Evolutionary conservation across 2,113 vertebrate genomes (phyloP).

Genomic region (Monarcha castaneiventris): DNA sequence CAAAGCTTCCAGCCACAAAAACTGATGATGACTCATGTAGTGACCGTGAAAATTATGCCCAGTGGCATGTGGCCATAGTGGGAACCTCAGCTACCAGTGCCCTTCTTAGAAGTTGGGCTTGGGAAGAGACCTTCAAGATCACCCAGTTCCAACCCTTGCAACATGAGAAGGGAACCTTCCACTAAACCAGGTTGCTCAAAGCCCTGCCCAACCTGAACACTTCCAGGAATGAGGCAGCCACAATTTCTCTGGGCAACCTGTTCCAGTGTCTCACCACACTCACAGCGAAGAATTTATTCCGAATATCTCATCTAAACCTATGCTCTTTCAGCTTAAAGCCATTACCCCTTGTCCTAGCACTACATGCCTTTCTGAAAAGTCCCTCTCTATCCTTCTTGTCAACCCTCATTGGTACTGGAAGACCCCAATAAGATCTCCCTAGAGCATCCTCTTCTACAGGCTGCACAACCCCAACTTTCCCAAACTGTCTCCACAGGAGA

Average conservation of each 20-base stretch:
- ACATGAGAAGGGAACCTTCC: neutral
- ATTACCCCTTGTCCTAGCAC: neutral
- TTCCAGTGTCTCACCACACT: neutral
- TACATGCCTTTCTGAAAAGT: neutral
- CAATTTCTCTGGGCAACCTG: neutral
- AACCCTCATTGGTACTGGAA: neutral
- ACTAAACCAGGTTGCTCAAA: neutral
- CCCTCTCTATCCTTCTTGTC: no score
- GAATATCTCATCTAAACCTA: neutral
- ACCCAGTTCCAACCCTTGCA: no score
- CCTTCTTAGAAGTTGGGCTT: fast-evolving
- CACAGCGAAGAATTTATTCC: neutral
- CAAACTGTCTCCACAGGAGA: neutral
- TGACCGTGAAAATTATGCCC: neutral
- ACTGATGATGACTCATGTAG: neutral
- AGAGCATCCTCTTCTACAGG: neutral
- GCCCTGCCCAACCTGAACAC: neutral
- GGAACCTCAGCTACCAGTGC: neutral
- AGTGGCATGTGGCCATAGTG: neutral
- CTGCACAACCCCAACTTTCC: neutral
- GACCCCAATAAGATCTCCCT: neutral
- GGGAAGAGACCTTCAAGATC: neutral
- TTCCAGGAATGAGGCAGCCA: neutral
- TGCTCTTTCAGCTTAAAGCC: neutral
- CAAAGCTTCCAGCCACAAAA: neutral